Percentiles rank a stretch among this genome's conserved stretches.
These are phyloP conservation scores for Ciona savignyi DNA, from an alignment of 23 tunicate genomes.

Conservation along the genomic window DNA sequence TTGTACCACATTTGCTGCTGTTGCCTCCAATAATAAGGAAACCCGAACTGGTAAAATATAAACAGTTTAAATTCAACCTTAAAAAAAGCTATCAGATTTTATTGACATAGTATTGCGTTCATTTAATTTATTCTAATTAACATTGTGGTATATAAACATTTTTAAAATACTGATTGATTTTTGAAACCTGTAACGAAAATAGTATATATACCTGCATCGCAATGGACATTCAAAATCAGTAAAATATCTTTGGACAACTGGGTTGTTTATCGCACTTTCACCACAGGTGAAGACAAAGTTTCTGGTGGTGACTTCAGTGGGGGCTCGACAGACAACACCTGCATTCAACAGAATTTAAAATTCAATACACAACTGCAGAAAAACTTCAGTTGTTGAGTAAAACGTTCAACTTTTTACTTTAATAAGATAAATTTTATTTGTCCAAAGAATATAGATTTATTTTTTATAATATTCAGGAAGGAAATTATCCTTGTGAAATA, in stretches of 20 bases:
- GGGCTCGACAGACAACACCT: conserved; percentile 24
- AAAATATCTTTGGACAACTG: conserved; percentile 3
- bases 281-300: conserved; percentile 27
- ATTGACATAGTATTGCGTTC: no score
- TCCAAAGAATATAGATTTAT: not conserved
- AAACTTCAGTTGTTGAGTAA: no score
- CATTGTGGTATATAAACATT: no score
- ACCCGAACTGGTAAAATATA: conserved; percentile 23
- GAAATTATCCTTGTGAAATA: no score
- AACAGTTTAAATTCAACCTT: not conserved
- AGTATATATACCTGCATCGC: conserved; percentile 66
- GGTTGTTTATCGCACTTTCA: not conserved
- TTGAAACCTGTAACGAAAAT: no score
- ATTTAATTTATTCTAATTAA: no score
- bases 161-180: no score
- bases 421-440: not conserved
- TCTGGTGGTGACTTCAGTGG: not conserved
- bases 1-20: conserved; percentile 24
- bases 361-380: no score
- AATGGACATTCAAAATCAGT: conserved; percentile 43
- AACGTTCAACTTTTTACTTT: no score
- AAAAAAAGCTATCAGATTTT: no score
- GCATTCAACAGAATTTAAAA: no score
- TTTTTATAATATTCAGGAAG: not conserved
- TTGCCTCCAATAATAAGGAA: conserved; percentile 20